Evolutionary conservation across 2,888 invertebrate species (phyloP), one percentile per base, ranked within the genome.

Genomic region (Amphimallon solstitiale): DNA sequence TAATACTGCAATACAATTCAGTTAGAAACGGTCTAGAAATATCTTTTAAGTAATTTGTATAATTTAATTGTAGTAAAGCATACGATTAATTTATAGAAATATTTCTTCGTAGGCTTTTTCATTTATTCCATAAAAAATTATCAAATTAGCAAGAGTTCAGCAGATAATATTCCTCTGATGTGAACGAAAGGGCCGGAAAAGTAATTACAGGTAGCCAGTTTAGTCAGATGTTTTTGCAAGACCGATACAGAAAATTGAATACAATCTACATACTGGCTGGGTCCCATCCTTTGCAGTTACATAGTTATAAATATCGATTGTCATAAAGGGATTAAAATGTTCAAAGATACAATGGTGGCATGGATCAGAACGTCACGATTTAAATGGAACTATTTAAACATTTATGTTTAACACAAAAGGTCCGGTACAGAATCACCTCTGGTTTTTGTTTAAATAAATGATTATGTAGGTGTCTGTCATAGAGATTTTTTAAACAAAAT

Each of bases 251-350:
- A 48, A 48, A 48, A 48, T 48, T 12, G 48, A 48, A 48, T 21
- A 48, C 48, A 48, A 48, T 48, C 48, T 48, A 48, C 48, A 4
- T n/a, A n/a, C n/a, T n/a, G n/a, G n/a, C n/a, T n/a, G 23, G 48
- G 23, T 51, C 29, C 51, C 51, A 34, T 35, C 34, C 34, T 34
- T 23, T 15, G 14, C 51, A 23, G 21, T 48, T 34, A 12, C 21
- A n/a, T 51, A 15, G 51, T 51, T 51, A 51, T 51, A 51, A 51
- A 51, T 51, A 51, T 51, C 51, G 51, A 51, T 51, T 51, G 51
- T 51, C 51, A 51, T 51, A 51, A 12, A 34, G 29, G 51, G 34
- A 51, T 51, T 51, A 51, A 35, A n/a, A 35, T 15, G 34, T 51
- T 51, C 14, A 35, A 51, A 34, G 51, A 5, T 29, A 34, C 14